Evolutionary conservation across 2,888 invertebrate species (phyloP).

Genomic region (Girardia tigrina): DNA sequence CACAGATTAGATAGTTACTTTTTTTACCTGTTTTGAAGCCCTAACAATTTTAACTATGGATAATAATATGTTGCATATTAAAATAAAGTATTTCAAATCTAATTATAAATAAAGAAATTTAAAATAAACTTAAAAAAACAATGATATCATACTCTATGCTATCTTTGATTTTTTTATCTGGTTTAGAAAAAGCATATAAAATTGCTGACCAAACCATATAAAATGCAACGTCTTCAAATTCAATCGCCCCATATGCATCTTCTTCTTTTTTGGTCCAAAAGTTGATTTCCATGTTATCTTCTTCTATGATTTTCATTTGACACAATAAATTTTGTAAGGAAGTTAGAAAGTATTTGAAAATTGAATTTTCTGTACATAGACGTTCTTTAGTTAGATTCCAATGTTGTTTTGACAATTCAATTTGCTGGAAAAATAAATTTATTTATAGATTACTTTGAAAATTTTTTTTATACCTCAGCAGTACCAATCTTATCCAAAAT

Average conservation of each 20-base stretch:
- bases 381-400: neutral
- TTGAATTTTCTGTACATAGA: conserved; percentile 1
- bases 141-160: neutral
- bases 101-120: too few species aligned
- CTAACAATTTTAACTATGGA: too few species aligned
- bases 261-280: neutral
- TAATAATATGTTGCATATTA: too few species aligned
- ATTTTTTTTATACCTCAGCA: neutral
- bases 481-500: neutral
- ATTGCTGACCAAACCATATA: conserved; percentile 18
- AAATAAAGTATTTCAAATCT: too few species aligned
- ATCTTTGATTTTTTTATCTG: neutral
- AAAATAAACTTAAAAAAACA: too few species aligned
- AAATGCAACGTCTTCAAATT: neutral
- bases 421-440: neutral
- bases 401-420: conserved; percentile 8
- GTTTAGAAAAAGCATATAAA: conserved; percentile 4
- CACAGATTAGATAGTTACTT: too few species aligned
- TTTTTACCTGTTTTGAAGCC: too few species aligned
- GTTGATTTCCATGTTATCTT: neutral
- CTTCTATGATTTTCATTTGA: conserved; percentile 3
- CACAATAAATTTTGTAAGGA: neutral
- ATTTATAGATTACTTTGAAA: neutral
- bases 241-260: neutral
- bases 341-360: neutral